Evolutionary conservation across 2,888 invertebrate species (phyloP).

Genomic region (Tenthredo amoena): DNA sequence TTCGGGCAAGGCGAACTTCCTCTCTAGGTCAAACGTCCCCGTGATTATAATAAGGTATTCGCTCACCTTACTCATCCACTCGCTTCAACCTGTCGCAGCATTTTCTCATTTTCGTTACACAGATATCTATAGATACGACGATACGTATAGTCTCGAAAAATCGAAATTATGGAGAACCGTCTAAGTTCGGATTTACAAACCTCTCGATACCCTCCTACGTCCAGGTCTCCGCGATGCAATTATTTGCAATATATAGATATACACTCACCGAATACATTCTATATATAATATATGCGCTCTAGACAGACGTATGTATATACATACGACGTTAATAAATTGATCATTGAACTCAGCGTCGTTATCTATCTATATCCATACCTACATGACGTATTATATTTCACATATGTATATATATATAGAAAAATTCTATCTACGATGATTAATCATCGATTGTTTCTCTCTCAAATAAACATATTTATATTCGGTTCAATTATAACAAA

Average conservation of each 20-base stretch:
- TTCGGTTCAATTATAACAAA: too few species aligned
- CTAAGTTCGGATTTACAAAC: too few species aligned
- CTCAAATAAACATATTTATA: too few species aligned
- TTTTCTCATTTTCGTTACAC: too few species aligned
- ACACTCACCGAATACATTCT: not conserved
- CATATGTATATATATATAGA: not conserved
- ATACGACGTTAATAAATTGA: constrained; percentile 23
- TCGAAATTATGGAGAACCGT: too few species aligned
- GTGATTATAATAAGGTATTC: not conserved
- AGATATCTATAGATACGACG: too few species aligned
- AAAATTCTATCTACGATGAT: not conserved
- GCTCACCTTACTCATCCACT: not conserved
- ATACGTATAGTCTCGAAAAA: too few species aligned
- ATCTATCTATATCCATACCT: not conserved
- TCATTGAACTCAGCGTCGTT: constrained; percentile 31
- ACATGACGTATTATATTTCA: not conserved
- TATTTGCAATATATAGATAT: not conserved
- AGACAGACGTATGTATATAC: not conserved
- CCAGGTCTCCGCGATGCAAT: not conserved
- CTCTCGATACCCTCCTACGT: too few species aligned
- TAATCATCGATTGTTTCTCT: too few species aligned
- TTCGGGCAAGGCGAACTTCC: constrained; percentile 18
- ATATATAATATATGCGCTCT: not conserved
- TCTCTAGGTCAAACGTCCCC: constrained; percentile 1
- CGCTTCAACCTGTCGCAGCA: too few species aligned